These are phyloP conservation scores for Crypturellus tataupa DNA, from an alignment of 2,797 vertebrate species.

Conservation along the genomic window DNA sequence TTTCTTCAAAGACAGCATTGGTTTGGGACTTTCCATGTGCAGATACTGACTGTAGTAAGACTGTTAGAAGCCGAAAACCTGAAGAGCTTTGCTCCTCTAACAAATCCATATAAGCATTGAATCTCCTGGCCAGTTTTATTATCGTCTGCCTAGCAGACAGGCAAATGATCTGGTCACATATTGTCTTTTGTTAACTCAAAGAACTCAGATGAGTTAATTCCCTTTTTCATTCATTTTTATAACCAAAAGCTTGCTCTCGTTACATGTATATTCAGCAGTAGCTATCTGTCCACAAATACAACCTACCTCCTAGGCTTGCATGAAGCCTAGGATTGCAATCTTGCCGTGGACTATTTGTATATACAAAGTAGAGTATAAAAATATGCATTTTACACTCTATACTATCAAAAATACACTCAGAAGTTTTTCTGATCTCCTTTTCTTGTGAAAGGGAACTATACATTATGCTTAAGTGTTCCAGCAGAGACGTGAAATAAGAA, in stretches of 20 bases:
- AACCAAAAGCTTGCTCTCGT: not conserved
- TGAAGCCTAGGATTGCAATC: not conserved
- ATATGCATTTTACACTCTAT: not conserved
- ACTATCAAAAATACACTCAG: not conserved
- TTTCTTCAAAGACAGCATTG: too few relatives aligned
- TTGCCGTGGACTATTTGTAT: not conserved
- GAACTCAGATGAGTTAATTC: not conserved
- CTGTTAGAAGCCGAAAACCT: not conserved
- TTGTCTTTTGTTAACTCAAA: not conserved
- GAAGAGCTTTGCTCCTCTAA: not conserved
- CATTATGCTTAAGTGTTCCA: constrained; percentile 48
- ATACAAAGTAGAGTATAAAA: not conserved
- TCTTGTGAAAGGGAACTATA: not conserved
- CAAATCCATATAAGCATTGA: not conserved
- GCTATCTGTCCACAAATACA: not conserved
- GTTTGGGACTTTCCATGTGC: not conserved
- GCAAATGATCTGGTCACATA: not conserved
- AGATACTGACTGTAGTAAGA: not conserved
- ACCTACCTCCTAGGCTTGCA: not conserved
- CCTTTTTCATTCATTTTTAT: not conserved
- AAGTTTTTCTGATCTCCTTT: not conserved
- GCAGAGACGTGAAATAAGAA: constrained; percentile 28
- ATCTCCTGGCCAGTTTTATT: not conserved
- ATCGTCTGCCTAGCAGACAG: not conserved
- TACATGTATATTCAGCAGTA: not conserved